Base-by-base conservation (phyloP, 2,888 invertebrate species). In the Idaea straminata region DNA sequence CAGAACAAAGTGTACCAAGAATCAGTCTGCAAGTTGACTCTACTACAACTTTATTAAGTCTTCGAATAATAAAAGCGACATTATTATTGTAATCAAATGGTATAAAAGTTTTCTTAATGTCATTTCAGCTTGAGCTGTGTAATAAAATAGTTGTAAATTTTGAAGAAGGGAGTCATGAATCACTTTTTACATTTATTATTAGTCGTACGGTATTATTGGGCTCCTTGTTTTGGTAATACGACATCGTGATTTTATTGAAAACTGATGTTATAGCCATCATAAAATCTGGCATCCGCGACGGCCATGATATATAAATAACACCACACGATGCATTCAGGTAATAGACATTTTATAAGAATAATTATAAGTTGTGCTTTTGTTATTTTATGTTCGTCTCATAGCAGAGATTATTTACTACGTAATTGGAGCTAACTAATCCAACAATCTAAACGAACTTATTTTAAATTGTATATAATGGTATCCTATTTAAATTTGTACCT, bases 191-290 rank as follows among this genome's bases (percentile, higher is more conserved):
- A 74, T 80, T 83, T 83, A 84, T 83, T 79, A 80, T 77, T 69
- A 59, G 74, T 74, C 71, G 72, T 79, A 78, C 72, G 75, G 77
- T 79, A 81, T 80, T 77, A 81, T 78, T 68, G 67, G 78, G 83
- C 81, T 84, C 75, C 82, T 84, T 85, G 80, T 86, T 83, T 80
- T 80, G 75, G 72, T 78, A 76, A 75, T 81, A 78, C 78, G 83
- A 82, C 79, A 83, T 76, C 72, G 78, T 79, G 72, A 74, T 84
- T 85, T 85, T 88, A 88, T 88, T 83, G 83, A 80, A 85, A 87
- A 83, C 80, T 83, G 74, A 83, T 86, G 83, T 86, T 85, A 87
- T 81, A 77, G 78, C 77, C 75, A 76, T 82, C 83, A 79, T 89
- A 84, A 88, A 89, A 85, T 75, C 76, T 80, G 80, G 80, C 79